A percentile compares a stretch with the other conserved stretches of the same genome.
Evolutionary conservation across 2,888 invertebrate species (phyloP).

Genomic region (Ypsolopha scabrella): DNA sequence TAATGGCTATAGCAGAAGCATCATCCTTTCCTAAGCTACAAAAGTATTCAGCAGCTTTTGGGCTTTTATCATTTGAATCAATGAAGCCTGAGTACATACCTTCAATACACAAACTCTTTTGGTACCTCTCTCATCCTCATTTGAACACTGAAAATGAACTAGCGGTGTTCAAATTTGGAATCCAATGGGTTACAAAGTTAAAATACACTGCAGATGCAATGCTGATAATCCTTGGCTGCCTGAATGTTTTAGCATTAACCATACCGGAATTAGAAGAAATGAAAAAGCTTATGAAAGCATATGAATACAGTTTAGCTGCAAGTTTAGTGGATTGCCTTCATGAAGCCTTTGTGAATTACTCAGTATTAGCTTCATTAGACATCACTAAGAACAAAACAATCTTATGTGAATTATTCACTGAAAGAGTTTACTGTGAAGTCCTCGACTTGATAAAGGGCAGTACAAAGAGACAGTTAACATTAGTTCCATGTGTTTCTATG

Average conservation of each 20-base stretch:
- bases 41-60: conserved; percentile 31
- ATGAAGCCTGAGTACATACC: conserved; percentile 39
- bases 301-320: conserved; percentile 30
- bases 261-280: conserved; percentile 30
- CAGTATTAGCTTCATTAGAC: conserved; percentile 15
- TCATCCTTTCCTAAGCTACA: conserved; percentile 32
- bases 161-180: conserved; percentile 47
- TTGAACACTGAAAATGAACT: conserved; percentile 36
- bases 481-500: conserved; percentile 33
- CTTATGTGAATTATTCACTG: conserved; percentile 31
- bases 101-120: conserved; percentile 35
- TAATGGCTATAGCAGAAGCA: conserved; percentile 39
- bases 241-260: conserved; percentile 35
- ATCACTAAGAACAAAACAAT: conserved; percentile 19
- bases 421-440: conserved; percentile 40
- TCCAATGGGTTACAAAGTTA: conserved; percentile 34
- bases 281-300: conserved; percentile 20
- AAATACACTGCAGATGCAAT: conserved; percentile 39
- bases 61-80: conserved; percentile 36
- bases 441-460: conserved; percentile 28
- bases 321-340: conserved; percentile 38
- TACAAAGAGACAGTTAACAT: conserved; percentile 24
- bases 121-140: conserved; percentile 55
- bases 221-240: conserved; percentile 39
- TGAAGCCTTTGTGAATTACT: conserved; percentile 18